A percentile compares a stretch with the other conserved stretches of the same genome.
Evolutionary conservation across 2,888 invertebrate species (phyloP).

Genomic region (Acrobasis repandana): DNA sequence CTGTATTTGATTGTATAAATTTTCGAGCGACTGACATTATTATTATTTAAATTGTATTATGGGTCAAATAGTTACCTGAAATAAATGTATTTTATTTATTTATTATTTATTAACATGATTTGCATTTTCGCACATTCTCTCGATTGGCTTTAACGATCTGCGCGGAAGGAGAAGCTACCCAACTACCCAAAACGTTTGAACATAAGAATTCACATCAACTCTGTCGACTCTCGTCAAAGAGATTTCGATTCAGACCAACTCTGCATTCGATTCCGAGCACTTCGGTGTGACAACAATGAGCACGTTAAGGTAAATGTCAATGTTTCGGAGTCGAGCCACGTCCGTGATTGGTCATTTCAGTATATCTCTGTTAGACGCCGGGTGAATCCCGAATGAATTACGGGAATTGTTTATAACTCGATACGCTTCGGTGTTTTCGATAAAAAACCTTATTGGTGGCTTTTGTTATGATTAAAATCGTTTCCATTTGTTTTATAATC

Average conservation of each 20-base stretch:
- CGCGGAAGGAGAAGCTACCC: no score
- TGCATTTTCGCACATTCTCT: no score
- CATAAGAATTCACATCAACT: neutral
- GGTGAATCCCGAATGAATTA: conserved; percentile 71
- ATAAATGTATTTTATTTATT: no score
- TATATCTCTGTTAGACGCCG: conserved; percentile 74
- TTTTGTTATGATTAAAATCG: conserved; percentile 17
- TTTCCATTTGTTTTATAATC: neutral
- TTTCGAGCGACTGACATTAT: no score
- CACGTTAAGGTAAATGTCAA: conserved; percentile 52
- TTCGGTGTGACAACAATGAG: conserved; percentile 52
- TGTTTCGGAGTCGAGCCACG: conserved; percentile 64
- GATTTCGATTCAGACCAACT: conserved; percentile 1
- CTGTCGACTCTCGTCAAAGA: neutral
- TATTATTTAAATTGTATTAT: no score
- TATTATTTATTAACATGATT: no score
- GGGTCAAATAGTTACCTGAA: no score
- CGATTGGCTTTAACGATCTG: no score
- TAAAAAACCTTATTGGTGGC: conserved; percentile 9
- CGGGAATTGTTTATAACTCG: conserved; percentile 66
- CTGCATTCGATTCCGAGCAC: conserved; percentile 24
- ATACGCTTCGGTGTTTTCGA: conserved; percentile 33
- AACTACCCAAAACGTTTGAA: neutral
- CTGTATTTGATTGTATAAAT: no score
- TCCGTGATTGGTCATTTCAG: conserved; percentile 79